These are phyloP conservation scores for Caenorhabditis remanei DNA, from an alignment of 1,140 invertebrate species.

Conservation along the genomic window DNA sequence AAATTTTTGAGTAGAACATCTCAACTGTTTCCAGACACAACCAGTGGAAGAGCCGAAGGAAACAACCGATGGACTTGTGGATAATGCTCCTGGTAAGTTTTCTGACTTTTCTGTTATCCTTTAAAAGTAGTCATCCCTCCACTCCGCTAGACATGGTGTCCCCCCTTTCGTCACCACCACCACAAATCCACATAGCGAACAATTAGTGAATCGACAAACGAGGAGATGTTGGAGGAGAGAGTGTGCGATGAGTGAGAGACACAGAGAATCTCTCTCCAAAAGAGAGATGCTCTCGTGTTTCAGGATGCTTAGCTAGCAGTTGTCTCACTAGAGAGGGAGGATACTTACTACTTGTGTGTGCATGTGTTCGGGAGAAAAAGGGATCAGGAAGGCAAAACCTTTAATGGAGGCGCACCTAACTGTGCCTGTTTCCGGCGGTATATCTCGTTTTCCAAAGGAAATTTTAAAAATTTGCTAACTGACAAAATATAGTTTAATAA, in stretches of 20 bases:
- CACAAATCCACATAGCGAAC: neutral
- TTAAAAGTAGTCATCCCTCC: too few relatives aligned
- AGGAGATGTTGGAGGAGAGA: neutral
- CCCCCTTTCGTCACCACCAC: neutral
- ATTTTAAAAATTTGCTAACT: too few relatives aligned
- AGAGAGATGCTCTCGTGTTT: conserved; percentile 9
- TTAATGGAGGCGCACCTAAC: too few relatives aligned
- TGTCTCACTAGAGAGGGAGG: too few relatives aligned
- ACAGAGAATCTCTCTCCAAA: neutral
- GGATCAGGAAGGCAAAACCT: too few relatives aligned
- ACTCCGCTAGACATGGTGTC: neutral
- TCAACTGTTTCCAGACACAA: too few relatives aligned
- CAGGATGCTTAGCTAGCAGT: neutral
- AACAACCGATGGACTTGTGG: neutral
- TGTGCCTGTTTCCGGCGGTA: too few relatives aligned
- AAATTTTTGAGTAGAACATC: too few relatives aligned
- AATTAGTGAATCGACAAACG: conserved; percentile 21
- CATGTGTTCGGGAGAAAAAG: too few relatives aligned
- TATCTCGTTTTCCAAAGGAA: too few relatives aligned
- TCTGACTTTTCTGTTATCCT: neutral
- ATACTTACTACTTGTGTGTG: too few relatives aligned
- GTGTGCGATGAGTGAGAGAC: neutral
- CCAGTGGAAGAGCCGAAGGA: neutral
- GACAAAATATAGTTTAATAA: too few relatives aligned
- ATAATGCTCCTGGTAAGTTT: neutral